Base-by-base conservation (phyloP, 2,888 invertebrate species). In the Lissonota sp. region DNA sequence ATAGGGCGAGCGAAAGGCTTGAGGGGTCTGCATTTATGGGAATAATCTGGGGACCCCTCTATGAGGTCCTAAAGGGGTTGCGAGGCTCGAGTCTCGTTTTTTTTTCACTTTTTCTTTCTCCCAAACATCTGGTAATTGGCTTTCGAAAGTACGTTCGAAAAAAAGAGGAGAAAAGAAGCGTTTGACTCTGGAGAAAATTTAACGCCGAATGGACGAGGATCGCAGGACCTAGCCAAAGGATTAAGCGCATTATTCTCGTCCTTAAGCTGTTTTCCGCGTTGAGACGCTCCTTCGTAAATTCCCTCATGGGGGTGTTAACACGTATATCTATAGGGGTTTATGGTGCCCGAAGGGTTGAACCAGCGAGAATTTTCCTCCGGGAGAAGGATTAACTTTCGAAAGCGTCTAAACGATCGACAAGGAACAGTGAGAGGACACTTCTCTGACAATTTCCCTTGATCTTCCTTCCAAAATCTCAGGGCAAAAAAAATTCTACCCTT, bases 291-390 rank as follows among this genome's bases (percentile, higher is more conserved):
- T 58, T 55, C 40, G n/a, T 46, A 72, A 72, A 58, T 57, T 67
- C 62, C 66, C 46, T 8, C 26, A 14, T 53, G 42, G 10, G 49
- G 49, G 44, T 44, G 53, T 6, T 26, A 39, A 40, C 51, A 46
- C 58, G 55, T 79, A 51, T 70, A 78, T 70, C 70, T 73, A 16
- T 73, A 16, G 39, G 55, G 73, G 49, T 87, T 87, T 87, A 87
- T 85, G 79, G 84, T 70, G 77, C 63, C 69, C 64, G 86, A 87
- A 87, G 87, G 87, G 87, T 86, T 87, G 70, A 66, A 62, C 70
- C 49, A 74, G 12, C 58, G 42, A 51, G n/a, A 37, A 73, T 53
- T 67, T 75, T 58, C 44, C 40, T 53, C 53, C 26, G 44, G 58
- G 62, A 6, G 14, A 40, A 63, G 81, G 81, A 81, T 81, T 79